phyloP scores from a whole-genome alignment of 2,113 vertebrate species.

The Sialia sialis region DNA sequence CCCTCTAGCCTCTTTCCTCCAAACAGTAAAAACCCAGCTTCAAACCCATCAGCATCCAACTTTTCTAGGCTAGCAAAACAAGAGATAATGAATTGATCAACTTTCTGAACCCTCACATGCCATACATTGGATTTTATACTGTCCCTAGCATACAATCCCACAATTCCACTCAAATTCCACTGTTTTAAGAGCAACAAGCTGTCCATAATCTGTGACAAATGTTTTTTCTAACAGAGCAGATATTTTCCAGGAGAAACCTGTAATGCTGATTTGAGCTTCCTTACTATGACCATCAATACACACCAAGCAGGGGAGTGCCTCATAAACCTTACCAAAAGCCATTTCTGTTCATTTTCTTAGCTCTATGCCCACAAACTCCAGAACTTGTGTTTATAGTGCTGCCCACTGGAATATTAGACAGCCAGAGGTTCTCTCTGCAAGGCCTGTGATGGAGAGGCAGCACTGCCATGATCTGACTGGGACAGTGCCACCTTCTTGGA shows the following conservation, averaged over 20 bases:
- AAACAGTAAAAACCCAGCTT: neutral
- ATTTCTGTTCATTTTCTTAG: neutral
- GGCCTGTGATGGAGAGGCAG: neutral
- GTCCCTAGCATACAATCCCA: too few relatives aligned
- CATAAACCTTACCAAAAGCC: neutral
- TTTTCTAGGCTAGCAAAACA: neutral
- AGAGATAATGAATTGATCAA: neutral
- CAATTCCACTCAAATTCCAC: neutral
- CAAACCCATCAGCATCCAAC: neutral
- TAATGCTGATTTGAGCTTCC: neutral
- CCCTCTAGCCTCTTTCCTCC: neutral
- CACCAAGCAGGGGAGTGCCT: neutral
- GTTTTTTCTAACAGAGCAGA: neutral
- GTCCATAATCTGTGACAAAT: rapidly evolving
- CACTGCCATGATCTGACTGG: neutral
- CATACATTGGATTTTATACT: neutral
- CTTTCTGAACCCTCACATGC: neutral
- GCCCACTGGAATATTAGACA: rapidly evolving
- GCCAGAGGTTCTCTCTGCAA: neutral
- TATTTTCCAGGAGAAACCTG: neutral
- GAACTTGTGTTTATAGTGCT: neutral
- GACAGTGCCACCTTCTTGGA: neutral
- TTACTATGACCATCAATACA: neutral
- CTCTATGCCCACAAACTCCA: neutral
- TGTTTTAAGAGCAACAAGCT: neutral